Evolutionary conservation across 2,888 invertebrate species (phyloP), one percentile per base, ranked within the genome.

Genomic region (Leptopilina drosophilae): DNA sequence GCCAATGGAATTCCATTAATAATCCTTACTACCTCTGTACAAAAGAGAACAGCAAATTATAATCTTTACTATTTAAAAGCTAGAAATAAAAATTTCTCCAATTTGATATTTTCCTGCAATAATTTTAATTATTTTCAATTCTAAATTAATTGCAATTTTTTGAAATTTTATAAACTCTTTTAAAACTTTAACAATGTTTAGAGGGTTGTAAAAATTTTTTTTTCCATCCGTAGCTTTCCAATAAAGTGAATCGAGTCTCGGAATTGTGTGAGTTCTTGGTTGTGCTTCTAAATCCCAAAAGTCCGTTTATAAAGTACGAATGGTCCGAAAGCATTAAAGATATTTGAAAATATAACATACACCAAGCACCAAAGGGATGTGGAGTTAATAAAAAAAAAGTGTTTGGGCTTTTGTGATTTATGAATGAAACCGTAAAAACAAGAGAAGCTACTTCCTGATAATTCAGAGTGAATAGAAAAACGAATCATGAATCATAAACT

Each of bases 221-320:
- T 49, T 49, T 49, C 11, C 11, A 14, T 53, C 26, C 49, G 14
- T 14, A 49, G 69, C 20, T 42, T 69, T 69, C 53, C 49, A 20
- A 69, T 69, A 53, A 69, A 69, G 15, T 49, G 46, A 69, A 53
- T 49, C 49, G 69, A 53, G 26, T 49, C 49, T 46, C 7, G 46
- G 49, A 53, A 20, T 49, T 12, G 46, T 11, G 20, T 46, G 12
- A 49, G 67, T 42, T 49, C 12, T 49, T 5, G 49, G 20, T 20
- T 20, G 69, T 69, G 69, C 53, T 69, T 53, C 53, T 53, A 69
- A 69, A 69, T 53, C 26, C 69, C 33, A 14, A 14, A 53, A 53
- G 69, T 69, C 53, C 26, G 53, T 69, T 69, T 53, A 69, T 69
- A 69, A 53, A 69, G 26, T 69, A 69, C 69, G 69, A 53, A 33